Conservation (phyloP, 2,888 invertebrate genomes). For the Graphium colonna region DNA sequence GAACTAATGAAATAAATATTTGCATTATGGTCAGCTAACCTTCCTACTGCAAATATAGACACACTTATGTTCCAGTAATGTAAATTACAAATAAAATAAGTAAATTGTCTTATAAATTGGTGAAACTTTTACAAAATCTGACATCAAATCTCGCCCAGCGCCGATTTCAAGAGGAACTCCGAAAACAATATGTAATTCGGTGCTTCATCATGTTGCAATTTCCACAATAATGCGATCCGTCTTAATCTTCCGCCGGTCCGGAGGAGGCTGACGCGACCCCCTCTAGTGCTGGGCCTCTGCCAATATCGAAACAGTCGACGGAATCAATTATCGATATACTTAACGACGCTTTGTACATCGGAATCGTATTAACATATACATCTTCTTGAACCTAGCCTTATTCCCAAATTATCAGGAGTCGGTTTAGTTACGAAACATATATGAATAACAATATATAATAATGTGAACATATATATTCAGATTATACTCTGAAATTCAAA, state of each 20-base stretch:
- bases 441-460: too few relatives aligned
- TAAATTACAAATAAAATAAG: too few relatives aligned
- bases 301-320: conserved; percentile 15
- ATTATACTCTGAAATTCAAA: too few relatives aligned
- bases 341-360: conserved; percentile 3
- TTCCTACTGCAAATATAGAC: too few relatives aligned
- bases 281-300: conserved; percentile 27
- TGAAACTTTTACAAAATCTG: too few relatives aligned
- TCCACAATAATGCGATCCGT: conserved; percentile 70
- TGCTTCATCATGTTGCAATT: conserved; percentile 69
- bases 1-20: too few relatives aligned
- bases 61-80: too few relatives aligned
- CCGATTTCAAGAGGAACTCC: conserved; percentile 40
- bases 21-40: too few relatives aligned
- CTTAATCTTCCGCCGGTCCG: conserved; percentile 64
- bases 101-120: too few relatives aligned
- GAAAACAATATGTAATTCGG: conserved; percentile 61
- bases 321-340: conserved; percentile 16
- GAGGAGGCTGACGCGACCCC: conserved; percentile 51
- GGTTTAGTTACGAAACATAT: background rate
- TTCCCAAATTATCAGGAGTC: too few relatives aligned
- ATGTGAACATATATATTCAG: too few relatives aligned
- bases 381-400: background rate
- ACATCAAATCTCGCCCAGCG: too few relatives aligned
- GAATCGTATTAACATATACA: conserved; percentile 12